A percentile compares a stretch with the other conserved stretches of the same genome.
These are phyloP conservation scores for Palaemon carinicauda DNA, from an alignment of 1,140 invertebrate genomes.

Conservation along the genomic window DNA sequence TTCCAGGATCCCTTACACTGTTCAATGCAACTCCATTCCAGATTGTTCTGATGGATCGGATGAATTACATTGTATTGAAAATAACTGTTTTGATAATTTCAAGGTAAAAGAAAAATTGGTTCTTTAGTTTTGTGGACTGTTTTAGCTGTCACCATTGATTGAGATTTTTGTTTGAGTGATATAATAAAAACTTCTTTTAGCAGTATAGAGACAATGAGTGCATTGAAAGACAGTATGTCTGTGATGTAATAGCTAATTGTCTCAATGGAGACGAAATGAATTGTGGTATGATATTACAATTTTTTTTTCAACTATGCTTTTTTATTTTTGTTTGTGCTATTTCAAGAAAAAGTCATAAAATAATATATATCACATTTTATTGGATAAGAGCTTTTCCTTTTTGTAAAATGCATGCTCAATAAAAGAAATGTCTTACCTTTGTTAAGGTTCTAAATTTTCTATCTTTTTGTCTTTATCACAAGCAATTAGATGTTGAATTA, in stretches of 20 bases:
- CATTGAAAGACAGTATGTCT: slow-evolving; percentile 60
- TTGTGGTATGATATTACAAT: slow-evolving; percentile 18
- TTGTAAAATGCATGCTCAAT: too few relatives aligned
- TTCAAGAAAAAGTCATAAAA: too few relatives aligned
- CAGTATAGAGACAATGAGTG: slow-evolving; percentile 66
- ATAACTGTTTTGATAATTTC: slow-evolving; percentile 49
- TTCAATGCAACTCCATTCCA: slow-evolving; percentile 78
- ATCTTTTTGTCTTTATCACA: too few relatives aligned
- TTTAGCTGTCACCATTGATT: not conserved
- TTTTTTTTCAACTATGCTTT: too few relatives aligned
- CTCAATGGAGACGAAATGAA: slow-evolving; percentile 61
- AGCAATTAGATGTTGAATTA: too few relatives aligned
- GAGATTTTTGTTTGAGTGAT: not conserved
- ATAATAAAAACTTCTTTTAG: slow-evolving; percentile 65
- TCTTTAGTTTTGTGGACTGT: not conserved
- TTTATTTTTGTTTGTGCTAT: too few relatives aligned
- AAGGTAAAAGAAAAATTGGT: slow-evolving; percentile 1
- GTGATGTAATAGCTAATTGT: slow-evolving; percentile 62
- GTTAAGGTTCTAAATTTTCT: too few relatives aligned
- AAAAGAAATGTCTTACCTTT: too few relatives aligned
- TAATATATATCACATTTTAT: too few relatives aligned
- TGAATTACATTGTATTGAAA: slow-evolving; percentile 68
- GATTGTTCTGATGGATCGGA: slow-evolving; percentile 82
- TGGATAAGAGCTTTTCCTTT: too few relatives aligned
- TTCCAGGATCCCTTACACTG: slow-evolving; percentile 76